Conservation (phyloP, 2,888 invertebrate genomes). For the Hypsopygia costalis region DNA sequence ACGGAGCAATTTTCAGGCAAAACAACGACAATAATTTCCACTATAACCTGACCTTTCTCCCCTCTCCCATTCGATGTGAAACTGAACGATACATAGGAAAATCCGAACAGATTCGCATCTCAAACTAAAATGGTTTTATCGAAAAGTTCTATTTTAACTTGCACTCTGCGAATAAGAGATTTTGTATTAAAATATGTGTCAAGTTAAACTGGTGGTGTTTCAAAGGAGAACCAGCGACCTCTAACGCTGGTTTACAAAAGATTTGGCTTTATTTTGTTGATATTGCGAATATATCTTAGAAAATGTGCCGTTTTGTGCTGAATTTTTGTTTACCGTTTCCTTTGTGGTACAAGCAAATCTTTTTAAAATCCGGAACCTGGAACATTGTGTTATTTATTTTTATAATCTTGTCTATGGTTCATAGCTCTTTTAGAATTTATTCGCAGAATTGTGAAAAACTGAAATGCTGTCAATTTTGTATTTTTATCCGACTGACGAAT, state of each 20-base stretch:
- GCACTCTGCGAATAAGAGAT: not conserved
- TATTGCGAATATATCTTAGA: constrained; percentile 54
- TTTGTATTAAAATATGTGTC: not conserved
- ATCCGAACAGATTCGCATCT: not conserved
- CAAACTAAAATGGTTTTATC: not conserved
- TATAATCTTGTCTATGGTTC: not conserved
- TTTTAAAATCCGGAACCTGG: not conserved
- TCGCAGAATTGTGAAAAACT: too few species aligned
- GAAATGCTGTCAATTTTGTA: too few species aligned
- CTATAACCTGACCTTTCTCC: not conserved
- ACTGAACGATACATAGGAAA: not conserved
- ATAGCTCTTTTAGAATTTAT: too few species aligned
- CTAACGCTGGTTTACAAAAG: constrained; percentile 19
- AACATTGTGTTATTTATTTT: not conserved
- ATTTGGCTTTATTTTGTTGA: constrained; percentile 39
- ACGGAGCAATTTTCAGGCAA: constrained; percentile 11
- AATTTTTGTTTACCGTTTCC: constrained; percentile 20
- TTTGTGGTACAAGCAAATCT: constrained; percentile 12
- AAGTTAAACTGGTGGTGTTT: not conserved
- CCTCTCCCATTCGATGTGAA: not conserved
- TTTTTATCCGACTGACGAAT: too few species aligned
- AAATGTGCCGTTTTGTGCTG: constrained; percentile 40
- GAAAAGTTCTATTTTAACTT: constrained; percentile 1
- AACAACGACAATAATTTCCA: constrained; percentile 5
- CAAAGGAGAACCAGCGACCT: constrained; percentile 4